phyloP scores from a whole-genome alignment of 2,797 vertebrate species.

The Anomalospiza imberbis region DNA sequence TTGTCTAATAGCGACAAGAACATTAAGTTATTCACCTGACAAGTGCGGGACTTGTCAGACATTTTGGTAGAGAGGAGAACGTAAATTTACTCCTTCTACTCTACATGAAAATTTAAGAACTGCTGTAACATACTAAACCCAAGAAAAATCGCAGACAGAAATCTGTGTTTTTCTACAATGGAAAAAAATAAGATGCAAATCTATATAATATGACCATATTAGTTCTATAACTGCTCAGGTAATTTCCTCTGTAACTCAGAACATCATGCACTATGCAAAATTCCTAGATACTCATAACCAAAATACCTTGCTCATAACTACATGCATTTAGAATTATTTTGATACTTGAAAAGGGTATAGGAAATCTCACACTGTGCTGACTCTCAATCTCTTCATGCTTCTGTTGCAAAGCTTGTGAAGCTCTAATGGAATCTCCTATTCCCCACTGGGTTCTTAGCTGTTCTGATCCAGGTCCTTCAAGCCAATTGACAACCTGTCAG shows the following conservation, averaged over 20 bases:
- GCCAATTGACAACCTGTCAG: slow-evolving; percentile 94
- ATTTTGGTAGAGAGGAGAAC: not conserved
- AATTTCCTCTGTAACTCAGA: not conserved
- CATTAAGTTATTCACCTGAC: not conserved
- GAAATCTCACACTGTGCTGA: slow-evolving; percentile 91
- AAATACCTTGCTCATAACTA: not conserved
- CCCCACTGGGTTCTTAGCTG: slow-evolving; percentile 93
- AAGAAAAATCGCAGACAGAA: not conserved
- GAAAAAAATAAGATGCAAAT: not conserved
- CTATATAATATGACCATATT: not conserved
- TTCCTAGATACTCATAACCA: not conserved
- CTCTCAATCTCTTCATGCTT: slow-evolving; percentile 98
- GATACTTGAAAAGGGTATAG: slow-evolving; percentile 5
- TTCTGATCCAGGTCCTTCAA: slow-evolving; percentile 97
- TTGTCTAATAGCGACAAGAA: not conserved
- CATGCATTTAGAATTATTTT: not conserved
- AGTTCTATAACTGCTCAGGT: not conserved
- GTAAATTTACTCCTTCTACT: not conserved
- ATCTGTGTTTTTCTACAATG: not conserved
- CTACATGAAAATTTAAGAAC: not conserved
- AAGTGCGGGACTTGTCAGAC: not conserved
- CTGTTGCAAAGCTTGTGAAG: slow-evolving; percentile 94
- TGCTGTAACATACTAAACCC: not conserved
- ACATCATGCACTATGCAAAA: not conserved
- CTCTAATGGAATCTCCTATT: slow-evolving; percentile 94